phyloP scores from a whole-genome alignment of 2,113 vertebrate species.

The Alosa alosa region DNA sequence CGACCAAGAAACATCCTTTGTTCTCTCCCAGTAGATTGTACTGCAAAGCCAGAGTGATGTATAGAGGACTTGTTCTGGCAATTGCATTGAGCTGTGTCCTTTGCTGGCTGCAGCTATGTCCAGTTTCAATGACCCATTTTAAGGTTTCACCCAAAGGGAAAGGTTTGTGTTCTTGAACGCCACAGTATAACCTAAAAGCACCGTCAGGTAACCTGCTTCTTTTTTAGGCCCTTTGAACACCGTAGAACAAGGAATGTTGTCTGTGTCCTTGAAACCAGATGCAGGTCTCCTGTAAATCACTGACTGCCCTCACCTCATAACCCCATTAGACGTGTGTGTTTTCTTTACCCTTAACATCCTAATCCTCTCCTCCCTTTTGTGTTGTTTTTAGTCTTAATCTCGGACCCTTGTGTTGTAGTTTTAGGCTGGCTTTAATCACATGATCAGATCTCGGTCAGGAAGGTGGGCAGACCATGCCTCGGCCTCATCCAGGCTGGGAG shows the following conservation, averaged over 20 bases:
- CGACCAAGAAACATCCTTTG: neutral
- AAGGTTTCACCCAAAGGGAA: neutral
- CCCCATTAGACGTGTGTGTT: neutral
- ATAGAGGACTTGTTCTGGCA: conserved; percentile 36
- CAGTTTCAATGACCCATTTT: conserved; percentile 27
- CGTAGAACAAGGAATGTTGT: conserved; percentile 15
- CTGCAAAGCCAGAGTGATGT: conserved; percentile 31
- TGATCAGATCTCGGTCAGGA: conserved; percentile 15
- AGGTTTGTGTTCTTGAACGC: conserved; percentile 18
- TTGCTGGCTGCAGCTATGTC: conserved; percentile 11
- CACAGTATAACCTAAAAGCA: neutral
- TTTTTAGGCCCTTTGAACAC: conserved; percentile 11
- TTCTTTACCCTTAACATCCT: neutral
- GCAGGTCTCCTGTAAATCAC: conserved; percentile 9
- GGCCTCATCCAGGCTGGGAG: conserved; percentile 11
- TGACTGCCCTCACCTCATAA: conserved; percentile 7
- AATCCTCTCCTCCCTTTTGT: neutral
- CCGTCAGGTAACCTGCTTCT: neutral
- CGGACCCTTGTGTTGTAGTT: neutral
- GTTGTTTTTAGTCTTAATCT: conserved; percentile 17
- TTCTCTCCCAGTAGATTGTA: conserved; percentile 20
- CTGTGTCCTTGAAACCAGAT: conserved; percentile 19
- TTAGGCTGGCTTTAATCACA: conserved; percentile 2
- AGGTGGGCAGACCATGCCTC: conserved; percentile 6
- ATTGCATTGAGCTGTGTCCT: conserved; percentile 27